These are phyloP conservation scores for Formica aserva DNA, from an alignment of 2,888 invertebrate species.

Conservation along the genomic window DNA sequence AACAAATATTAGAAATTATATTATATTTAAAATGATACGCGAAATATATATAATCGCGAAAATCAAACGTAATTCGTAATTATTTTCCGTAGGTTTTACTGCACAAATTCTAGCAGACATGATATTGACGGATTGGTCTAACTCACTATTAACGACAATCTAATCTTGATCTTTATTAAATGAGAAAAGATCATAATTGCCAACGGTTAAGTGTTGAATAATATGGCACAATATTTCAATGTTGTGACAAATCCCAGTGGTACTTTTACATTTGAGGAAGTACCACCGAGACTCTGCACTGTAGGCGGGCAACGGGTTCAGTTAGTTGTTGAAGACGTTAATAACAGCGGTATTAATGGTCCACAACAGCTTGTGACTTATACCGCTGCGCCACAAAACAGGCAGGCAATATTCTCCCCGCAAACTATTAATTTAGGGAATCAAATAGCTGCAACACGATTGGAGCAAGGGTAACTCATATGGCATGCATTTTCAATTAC, in stretches of 20 bases:
- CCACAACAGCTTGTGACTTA: conserved; percentile 79
- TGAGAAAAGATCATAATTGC: conserved; percentile 69
- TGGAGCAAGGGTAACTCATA: conserved; percentile 83
- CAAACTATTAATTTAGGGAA: conserved; percentile 80
- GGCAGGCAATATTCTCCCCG: conserved; percentile 78
- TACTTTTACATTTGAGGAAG: conserved; percentile 81
- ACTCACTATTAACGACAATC: conserved; percentile 70
- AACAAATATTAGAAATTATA: neutral
- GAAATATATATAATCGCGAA: neutral
- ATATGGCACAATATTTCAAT: conserved; percentile 85
- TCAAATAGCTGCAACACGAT: conserved; percentile 78
- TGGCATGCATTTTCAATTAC: conserved; percentile 68
- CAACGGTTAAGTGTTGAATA: conserved; percentile 75
- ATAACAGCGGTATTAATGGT: conserved; percentile 80
- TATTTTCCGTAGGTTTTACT: conserved; percentile 77
- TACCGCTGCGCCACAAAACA: conserved; percentile 78
- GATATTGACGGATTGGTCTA: conserved; percentile 79
- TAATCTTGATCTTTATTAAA: conserved; percentile 68
- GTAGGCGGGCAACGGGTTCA: conserved; percentile 82
- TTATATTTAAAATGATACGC: neutral
- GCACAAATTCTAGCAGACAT: conserved; percentile 76
- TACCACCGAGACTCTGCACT: conserved; percentile 80
- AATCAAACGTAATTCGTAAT: conserved; percentile 70
- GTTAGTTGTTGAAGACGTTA: conserved; percentile 81
- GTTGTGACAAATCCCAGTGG: conserved; percentile 82